phyloP scores from a whole-genome alignment of 2,797 vertebrate species.

The Molossus alvarezi region DNA sequence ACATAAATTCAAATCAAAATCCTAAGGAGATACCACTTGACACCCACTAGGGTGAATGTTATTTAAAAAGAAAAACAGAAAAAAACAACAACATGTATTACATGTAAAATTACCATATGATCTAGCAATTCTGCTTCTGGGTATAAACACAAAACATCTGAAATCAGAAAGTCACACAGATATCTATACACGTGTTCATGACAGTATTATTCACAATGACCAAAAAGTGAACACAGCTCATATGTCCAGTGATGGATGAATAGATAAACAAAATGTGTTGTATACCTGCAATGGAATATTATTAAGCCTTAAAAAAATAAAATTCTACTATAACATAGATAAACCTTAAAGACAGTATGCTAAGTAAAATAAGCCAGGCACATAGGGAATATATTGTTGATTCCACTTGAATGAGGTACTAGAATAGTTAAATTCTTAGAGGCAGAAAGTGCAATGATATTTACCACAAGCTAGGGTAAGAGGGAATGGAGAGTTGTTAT shows the following conservation, averaged over 20 bases:
- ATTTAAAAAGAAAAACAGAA: background rate
- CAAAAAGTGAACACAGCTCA: background rate
- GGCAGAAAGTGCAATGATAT: background rate
- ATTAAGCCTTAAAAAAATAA: conserved; percentile 16
- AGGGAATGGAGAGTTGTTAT: background rate
- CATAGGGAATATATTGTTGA: background rate
- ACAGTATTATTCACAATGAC: background rate
- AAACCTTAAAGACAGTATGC: background rate
- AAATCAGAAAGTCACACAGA: background rate
- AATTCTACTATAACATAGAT: background rate
- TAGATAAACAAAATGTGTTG: background rate
- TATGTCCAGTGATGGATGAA: background rate
- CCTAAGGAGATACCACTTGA: background rate
- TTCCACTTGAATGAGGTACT: background rate
- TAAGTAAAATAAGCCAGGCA: conserved; percentile 43
- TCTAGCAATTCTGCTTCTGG: background rate
- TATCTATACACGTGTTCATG: background rate
- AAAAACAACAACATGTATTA: background rate
- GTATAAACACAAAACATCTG: background rate
- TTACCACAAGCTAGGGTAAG: background rate
- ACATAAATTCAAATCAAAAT: conserved; percentile 31
- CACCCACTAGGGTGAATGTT: background rate
- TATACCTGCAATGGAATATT: background rate
- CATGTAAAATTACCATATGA: background rate
- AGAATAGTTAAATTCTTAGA: background rate